Percentiles rank a stretch among this genome's conserved stretches.
Conservation (phyloP, 1,140 invertebrate species). For the Agraylea sexmaculata region DNA sequence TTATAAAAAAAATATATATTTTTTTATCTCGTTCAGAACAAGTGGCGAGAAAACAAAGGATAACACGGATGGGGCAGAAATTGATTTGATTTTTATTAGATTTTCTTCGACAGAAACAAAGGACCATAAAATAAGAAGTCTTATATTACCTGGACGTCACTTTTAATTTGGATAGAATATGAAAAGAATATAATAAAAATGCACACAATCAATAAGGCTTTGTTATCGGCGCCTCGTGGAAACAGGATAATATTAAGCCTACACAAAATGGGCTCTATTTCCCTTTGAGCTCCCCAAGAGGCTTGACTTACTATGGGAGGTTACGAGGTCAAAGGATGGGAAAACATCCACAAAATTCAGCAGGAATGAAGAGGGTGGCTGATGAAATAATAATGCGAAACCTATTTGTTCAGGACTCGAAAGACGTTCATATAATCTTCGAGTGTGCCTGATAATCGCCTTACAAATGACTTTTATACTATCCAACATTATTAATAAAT, state of each 20-base stretch:
- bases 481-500: no score
- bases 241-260: no score
- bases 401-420: constrained; percentile 19
- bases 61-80: not conserved
- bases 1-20: no score
- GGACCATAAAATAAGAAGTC: no score
- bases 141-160: no score
- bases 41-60: not conserved
- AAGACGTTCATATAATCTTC: constrained; percentile 21
- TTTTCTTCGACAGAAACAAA: not conserved
- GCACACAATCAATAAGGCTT: no score
- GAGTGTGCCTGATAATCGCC: constrained; percentile 15
- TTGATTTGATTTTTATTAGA: constrained; percentile 2
- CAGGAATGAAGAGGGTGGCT: constrained; percentile 4
- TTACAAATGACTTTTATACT: no score
- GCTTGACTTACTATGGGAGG: constrained; percentile 11
- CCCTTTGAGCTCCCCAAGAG: constrained; percentile 8
- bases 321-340: constrained; percentile 19
- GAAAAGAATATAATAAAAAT: no score
- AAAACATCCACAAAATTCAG: no score
- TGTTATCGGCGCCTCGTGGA: no score
- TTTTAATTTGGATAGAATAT: no score
- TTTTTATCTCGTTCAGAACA: no score
- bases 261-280: constrained; percentile 12
- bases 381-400: constrained; percentile 20